Base-by-base conservation (phyloP, 2,888 invertebrate genomes). In the Tanytarsus gracilentus region DNA sequence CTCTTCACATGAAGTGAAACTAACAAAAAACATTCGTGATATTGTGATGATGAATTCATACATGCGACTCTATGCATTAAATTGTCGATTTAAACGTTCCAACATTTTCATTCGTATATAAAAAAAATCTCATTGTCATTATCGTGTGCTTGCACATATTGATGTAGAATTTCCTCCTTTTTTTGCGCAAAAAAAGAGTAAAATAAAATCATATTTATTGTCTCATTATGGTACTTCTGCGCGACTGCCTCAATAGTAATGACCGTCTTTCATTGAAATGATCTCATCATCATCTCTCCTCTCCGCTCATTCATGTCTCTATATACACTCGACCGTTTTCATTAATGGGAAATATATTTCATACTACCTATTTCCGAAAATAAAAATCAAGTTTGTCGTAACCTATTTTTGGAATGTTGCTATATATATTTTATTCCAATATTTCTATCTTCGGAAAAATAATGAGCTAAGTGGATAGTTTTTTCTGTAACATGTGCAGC, bases 351-450 rank as follows among this genome's bases (percentile, higher is more conserved):
- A n/a, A n/a, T n/a, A n/a, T n/a, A n/a, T n/a, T n/a, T n/a, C n/a
- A n/a, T n/a, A 14, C 48, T 48, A 16, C 16, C 30, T 23, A 53
- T 25, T 39, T 56, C 56, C 56, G 56, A 56, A 44, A 53, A 53
- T 25, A 33, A 53, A 39, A 53, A 53, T 36, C 53, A 53, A 18
- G 33, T 33, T 33, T 26, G 30, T 33, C 25, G 40, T 56, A 56
- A 40, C 56, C 56, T 56, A 56, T 56, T 56, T 56, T 33, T 40
- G 56, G 56, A 56, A 56, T 56, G 56, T 40, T 56, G 56, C 29
- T 56, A 40, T 56, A 36, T 18, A 39, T 39, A 23, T 11, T 25
- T 56, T 9, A 21, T 53, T 44, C 44, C 18, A 9, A 23, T 44
- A 11, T 44, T 44, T 44, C 44, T 44, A 44, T 44, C 44, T 44